These are phyloP conservation scores for Bugulina stolonifera DNA, from an alignment of 2,888 invertebrate genomes.

Conservation along the genomic window DNA sequence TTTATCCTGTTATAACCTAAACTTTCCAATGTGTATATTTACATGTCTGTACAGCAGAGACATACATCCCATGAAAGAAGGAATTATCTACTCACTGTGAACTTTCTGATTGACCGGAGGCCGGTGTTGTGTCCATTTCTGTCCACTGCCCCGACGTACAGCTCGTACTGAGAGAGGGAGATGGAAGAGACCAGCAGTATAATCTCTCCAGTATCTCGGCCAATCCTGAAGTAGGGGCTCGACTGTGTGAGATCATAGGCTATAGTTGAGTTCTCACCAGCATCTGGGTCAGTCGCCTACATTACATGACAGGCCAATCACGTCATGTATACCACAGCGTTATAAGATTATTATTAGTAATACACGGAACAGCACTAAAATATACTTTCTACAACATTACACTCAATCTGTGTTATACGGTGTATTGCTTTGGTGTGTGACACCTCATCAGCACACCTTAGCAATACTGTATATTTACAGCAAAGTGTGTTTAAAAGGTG, in stretches of 20 bases:
- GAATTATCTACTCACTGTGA: not conserved
- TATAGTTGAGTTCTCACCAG: constrained; percentile 9
- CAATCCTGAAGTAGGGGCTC: constrained; percentile 20
- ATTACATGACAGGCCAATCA: not conserved
- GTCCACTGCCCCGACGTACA: constrained; percentile 7
- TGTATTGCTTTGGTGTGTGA: no score
- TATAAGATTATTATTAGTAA: no score
- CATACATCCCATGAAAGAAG: not conserved
- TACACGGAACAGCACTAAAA: no score
- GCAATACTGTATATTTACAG: no score
- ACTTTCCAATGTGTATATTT: no score
- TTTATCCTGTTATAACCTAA: no score
- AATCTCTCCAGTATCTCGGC: not conserved
- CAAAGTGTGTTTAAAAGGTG: no score
- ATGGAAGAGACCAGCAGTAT: not conserved
- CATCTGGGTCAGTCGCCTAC: constrained; percentile 10
- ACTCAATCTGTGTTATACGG: no score
- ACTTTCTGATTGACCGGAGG: not conserved
- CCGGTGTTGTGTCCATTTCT: constrained; percentile 4
- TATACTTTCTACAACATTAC: no score
- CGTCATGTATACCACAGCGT: no score
- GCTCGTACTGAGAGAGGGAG: constrained; percentile 16
- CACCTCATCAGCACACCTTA: no score
- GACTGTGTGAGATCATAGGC: constrained; percentile 10
- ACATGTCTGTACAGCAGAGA: not conserved